phyloP scores from a whole-genome alignment of 2,888 invertebrate species.

The Actias luna region DNA sequence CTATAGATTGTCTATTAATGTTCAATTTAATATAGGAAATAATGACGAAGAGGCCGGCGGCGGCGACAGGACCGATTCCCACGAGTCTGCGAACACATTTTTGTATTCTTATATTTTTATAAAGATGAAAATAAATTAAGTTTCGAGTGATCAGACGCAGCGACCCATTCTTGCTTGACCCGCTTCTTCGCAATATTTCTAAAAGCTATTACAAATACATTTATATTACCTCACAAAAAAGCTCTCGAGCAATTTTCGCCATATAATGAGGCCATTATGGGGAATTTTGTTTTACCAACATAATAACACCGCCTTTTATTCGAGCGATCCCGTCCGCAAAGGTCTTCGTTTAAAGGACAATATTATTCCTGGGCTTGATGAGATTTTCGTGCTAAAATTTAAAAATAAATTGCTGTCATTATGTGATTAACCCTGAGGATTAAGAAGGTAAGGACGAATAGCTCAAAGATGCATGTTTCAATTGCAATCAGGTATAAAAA shows the following conservation, averaged over 20 bases:
- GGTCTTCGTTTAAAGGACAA: constrained; percentile 79
- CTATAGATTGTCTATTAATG: constrained; percentile 79
- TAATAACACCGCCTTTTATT: constrained; percentile 80
- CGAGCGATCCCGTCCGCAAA: constrained; percentile 66
- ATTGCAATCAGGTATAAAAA: background rate
- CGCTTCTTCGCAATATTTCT: constrained; percentile 80
- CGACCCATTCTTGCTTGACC: constrained; percentile 71
- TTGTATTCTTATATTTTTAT: constrained; percentile 57
- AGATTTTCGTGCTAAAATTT: constrained; percentile 80
- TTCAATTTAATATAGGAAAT: constrained; percentile 79
- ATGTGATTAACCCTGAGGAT: constrained; percentile 71
- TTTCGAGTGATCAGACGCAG: constrained; percentile 75
- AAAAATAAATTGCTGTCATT: constrained; percentile 74
- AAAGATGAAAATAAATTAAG: constrained; percentile 78
- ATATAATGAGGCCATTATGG: constrained; percentile 81
- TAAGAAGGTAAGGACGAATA: constrained; percentile 67
- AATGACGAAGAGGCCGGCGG: constrained; percentile 80
- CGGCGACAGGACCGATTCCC: constrained; percentile 80
- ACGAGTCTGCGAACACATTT: constrained; percentile 74
- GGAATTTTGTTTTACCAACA: constrained; percentile 82
- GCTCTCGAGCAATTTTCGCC: constrained; percentile 80
- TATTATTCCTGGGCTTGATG: constrained; percentile 73
- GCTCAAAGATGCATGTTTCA: constrained; percentile 42
- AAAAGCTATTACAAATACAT: constrained; percentile 82
- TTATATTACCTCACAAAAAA: constrained; percentile 80